phyloP scores from a whole-genome alignment of 2,888 invertebrate genomes.

The Rhodophaea formosa region DNA sequence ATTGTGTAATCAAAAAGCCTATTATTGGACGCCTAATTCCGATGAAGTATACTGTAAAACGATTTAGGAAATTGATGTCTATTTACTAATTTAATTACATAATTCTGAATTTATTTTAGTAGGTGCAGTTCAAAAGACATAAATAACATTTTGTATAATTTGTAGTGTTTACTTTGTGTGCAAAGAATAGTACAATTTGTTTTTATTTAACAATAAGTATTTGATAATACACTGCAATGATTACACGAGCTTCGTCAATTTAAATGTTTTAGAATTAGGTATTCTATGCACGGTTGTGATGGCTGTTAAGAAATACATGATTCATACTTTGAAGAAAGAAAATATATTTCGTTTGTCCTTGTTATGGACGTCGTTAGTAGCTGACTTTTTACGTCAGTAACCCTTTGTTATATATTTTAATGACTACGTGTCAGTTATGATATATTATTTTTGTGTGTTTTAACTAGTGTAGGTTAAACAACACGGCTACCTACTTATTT shows the following conservation, averaged over 20 bases:
- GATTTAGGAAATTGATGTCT: not conserved
- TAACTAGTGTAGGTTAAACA: too few relatives aligned
- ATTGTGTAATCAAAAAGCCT: not conserved
- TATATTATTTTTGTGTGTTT: too few relatives aligned
- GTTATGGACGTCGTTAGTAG: too few relatives aligned
- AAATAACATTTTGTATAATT: not conserved
- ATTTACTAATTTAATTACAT: not conserved
- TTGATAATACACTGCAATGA: slow-evolving; percentile 3
- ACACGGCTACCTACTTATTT: too few relatives aligned
- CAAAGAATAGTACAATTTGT: slow-evolving; percentile 13
- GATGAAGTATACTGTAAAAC: not conserved
- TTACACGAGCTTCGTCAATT: not conserved
- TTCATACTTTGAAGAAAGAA: slow-evolving; percentile 4
- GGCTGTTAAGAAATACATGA: not conserved
- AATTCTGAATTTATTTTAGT: too few relatives aligned
- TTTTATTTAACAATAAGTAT: slow-evolving; percentile 3
- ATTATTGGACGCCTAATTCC: slow-evolving; percentile 2
- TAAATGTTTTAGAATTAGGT: not conserved
- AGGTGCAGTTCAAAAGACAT: not conserved
- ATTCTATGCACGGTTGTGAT: slow-evolving; percentile 8
- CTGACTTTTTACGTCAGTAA: too few relatives aligned
- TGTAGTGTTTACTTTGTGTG: not conserved
- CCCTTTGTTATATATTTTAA: too few relatives aligned
- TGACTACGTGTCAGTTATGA: not conserved
- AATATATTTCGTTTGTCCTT: not conserved